Evolutionary conservation across 2,113 vertebrate species (phyloP).

Genomic region (Panthera uncia): DNA sequence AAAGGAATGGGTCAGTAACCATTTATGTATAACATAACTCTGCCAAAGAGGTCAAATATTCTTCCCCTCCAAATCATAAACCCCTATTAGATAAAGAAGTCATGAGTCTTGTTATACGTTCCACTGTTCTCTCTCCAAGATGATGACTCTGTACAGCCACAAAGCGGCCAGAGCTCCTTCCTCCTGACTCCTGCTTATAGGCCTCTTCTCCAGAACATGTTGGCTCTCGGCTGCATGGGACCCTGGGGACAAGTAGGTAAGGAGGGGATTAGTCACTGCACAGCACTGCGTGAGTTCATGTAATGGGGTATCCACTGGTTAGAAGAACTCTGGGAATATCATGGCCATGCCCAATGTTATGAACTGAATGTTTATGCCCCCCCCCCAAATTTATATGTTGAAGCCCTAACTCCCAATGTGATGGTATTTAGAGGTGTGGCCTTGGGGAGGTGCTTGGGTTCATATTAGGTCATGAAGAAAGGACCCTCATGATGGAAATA

Average conservation of each 20-base stretch:
- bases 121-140: background rate
- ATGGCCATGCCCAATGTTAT: background rate
- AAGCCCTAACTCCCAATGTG: background rate
- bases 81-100: background rate
- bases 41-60: background rate
- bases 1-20: background rate
- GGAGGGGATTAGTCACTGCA: background rate
- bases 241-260: background rate
- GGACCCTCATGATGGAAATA: background rate
- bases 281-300: background rate
- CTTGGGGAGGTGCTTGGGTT: background rate
- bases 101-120: background rate
- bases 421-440: background rate
- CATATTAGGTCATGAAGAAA: background rate
- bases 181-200: background rate
- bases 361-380: background rate
- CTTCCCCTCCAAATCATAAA: background rate
- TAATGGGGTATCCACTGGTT: too few relatives aligned
- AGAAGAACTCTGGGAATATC: background rate
- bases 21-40: background rate
- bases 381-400: background rate
- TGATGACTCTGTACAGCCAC: background rate
- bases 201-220: background rate
- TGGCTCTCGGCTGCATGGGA: background rate
- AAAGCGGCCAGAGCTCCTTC: background rate